Percentiles rank a stretch among this genome's conserved stretches.
These are phyloP conservation scores for Huso huso DNA, from an alignment of 2,797 vertebrate species.

Conservation along the genomic window DNA sequence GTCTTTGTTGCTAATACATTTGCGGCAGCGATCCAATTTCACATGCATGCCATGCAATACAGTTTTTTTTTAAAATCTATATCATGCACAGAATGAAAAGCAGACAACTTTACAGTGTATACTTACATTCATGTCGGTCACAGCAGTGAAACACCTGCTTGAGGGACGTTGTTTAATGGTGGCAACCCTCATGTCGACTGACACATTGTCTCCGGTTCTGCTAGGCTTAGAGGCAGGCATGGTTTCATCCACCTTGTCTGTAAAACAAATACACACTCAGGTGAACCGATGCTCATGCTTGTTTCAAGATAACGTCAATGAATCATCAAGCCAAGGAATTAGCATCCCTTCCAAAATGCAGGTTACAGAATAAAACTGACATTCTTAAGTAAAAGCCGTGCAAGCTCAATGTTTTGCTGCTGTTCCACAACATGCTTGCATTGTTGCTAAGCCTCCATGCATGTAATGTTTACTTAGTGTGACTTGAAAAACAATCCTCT, in stretches of 20 bases:
- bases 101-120: background rate
- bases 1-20: background rate
- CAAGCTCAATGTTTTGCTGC: conserved; percentile 60
- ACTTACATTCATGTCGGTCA: conserved; percentile 83
- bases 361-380: conserved; percentile 40
- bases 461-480: conserved; percentile 85
- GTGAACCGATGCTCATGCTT: conserved; percentile 6
- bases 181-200: conserved; percentile 80
- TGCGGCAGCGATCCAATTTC: background rate
- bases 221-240: conserved; percentile 74
- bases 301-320: conserved; percentile 26
- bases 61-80: background rate
- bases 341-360: conserved; percentile 41
- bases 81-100: too few relatives aligned
- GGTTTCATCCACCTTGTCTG: conserved; percentile 94
- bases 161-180: conserved; percentile 90
- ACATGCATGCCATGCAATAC: background rate
- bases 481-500: conserved; percentile 83
- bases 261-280: conserved; percentile 39
- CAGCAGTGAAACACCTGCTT: conserved; percentile 80
- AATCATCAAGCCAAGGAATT: conserved; percentile 40
- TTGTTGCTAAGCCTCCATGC: conserved; percentile 65
- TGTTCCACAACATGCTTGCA: conserved; percentile 60
- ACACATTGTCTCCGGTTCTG: conserved; percentile 63
- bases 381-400: conserved; percentile 65